Conservation (phyloP, 2,113 vertebrate species). For the Pollachius pollachius region DNA sequence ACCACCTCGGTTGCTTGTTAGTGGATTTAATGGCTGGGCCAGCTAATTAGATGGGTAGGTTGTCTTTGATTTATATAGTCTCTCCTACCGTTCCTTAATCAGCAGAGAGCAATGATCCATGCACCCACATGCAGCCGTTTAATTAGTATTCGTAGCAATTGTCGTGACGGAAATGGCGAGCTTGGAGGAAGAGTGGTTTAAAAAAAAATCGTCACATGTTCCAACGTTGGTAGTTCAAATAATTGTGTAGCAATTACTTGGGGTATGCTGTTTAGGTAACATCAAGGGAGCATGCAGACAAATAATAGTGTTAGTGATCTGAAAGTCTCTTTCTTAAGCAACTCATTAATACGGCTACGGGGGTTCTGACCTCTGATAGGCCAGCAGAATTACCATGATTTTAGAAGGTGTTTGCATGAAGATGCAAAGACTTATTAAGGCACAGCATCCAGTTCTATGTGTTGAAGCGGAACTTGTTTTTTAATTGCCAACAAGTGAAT, state of each 20-base stretch:
- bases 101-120: conserved; percentile 65
- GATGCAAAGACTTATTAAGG: too few relatives aligned
- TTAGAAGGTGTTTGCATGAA: too few relatives aligned
- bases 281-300: conserved; percentile 32
- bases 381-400: too few relatives aligned
- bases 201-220: conserved; percentile 52
- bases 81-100: conserved; percentile 67
- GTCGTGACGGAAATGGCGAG: conserved; percentile 56
- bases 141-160: conserved; percentile 56
- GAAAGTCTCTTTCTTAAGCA: conserved; percentile 24
- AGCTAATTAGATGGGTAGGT: conserved; percentile 71
- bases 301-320: conserved; percentile 23
- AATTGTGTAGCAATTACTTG: conserved; percentile 61
- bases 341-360: not conserved
- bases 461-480: too few relatives aligned
- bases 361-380: conserved; percentile 1
- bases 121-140: conserved; percentile 56
- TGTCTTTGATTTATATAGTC: conserved; percentile 72
- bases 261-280: conserved; percentile 38
- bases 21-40: conserved; percentile 58
- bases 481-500: too few relatives aligned
- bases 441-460: too few relatives aligned
- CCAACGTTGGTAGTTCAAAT: conserved; percentile 58
- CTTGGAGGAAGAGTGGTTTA: conserved; percentile 43
- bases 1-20: conserved; percentile 54